Percentiles rank a stretch among this genome's conserved stretches.
phyloP scores from a whole-genome alignment of 2,797 vertebrate species.

The Natrix natrix region DNA sequence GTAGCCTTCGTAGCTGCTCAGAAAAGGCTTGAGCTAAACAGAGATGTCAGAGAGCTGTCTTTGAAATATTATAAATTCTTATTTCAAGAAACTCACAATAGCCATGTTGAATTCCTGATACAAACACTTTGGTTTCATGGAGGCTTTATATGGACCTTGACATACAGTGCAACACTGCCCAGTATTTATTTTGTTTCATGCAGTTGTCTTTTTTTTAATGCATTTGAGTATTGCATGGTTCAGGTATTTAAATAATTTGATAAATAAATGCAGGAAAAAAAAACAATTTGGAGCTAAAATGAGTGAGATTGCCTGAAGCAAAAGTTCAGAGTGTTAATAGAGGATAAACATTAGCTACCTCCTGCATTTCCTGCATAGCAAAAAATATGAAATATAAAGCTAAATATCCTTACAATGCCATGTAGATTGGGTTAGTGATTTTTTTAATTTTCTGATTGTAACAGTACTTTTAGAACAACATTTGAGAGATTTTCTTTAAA shows the following conservation, averaged over 20 bases:
- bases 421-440: slow-evolving; percentile 33
- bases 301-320: neutral
- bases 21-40: neutral
- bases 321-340: slow-evolving; percentile 28
- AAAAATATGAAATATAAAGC: slow-evolving; percentile 49
- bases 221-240: neutral
- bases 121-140: neutral
- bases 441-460: slow-evolving; percentile 34
- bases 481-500: slow-evolving; percentile 5
- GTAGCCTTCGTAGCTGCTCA: neutral
- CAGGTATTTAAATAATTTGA: neutral
- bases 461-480: slow-evolving; percentile 47
- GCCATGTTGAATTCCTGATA: neutral
- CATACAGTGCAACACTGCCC: neutral
- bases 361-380: slow-evolving; percentile 9
- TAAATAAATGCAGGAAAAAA: neutral
- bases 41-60: neutral
- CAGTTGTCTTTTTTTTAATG: neutral
- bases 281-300: neutral
- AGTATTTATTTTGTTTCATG: neutral
- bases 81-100: neutral
- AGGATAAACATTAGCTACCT: slow-evolving; percentile 4
- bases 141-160: neutral
- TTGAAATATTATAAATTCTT: neutral
- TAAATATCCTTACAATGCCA: slow-evolving; percentile 47